Conservation (phyloP, 2,888 invertebrate species). For the Bellardia bayeri region DNA sequence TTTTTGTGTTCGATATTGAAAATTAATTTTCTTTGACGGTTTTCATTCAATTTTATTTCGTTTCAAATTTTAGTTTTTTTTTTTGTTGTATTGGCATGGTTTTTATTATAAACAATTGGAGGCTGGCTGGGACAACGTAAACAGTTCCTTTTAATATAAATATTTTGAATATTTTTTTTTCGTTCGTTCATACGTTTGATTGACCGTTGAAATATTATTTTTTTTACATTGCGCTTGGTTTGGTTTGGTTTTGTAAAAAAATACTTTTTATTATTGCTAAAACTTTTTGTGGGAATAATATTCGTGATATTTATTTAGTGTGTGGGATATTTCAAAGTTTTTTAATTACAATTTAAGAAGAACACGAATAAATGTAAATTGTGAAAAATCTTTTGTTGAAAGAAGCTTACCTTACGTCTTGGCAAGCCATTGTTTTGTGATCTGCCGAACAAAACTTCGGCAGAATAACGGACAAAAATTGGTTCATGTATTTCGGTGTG, state of each 20-base stretch:
- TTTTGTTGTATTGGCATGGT: conserved; percentile 5
- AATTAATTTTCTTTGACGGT: conserved; percentile 35
- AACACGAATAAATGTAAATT: too few relatives aligned
- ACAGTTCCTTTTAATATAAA: conserved; percentile 17
- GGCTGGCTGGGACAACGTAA: conserved; percentile 20
- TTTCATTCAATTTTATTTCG: conserved; percentile 43
- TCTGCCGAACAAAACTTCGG: too few relatives aligned
- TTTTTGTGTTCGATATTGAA: conserved; percentile 23
- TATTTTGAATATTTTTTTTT: conserved; percentile 22
- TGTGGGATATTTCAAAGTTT: not conserved
- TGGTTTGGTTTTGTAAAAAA: not conserved
- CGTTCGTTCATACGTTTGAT: not conserved
- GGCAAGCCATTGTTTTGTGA: too few relatives aligned
- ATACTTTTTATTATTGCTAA: conserved; percentile 6
- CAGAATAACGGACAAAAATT: too few relatives aligned
- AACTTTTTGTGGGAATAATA: not conserved
- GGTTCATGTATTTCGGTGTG: too few relatives aligned
- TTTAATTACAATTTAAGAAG: not conserved
- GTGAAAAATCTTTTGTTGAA: too few relatives aligned
- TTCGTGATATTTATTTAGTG: not conserved
- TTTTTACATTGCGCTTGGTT: conserved; percentile 15
- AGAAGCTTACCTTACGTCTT: too few relatives aligned
- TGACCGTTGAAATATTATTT: conserved; percentile 24
- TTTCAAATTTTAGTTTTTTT: conserved; percentile 7
- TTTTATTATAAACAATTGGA: conserved; percentile 33